A percentile compares a stretch with the other conserved stretches of the same genome.
These are phyloP conservation scores for Danio aesculapii DNA, from an alignment of 2,797 vertebrate genomes.

Conservation along the genomic window DNA sequence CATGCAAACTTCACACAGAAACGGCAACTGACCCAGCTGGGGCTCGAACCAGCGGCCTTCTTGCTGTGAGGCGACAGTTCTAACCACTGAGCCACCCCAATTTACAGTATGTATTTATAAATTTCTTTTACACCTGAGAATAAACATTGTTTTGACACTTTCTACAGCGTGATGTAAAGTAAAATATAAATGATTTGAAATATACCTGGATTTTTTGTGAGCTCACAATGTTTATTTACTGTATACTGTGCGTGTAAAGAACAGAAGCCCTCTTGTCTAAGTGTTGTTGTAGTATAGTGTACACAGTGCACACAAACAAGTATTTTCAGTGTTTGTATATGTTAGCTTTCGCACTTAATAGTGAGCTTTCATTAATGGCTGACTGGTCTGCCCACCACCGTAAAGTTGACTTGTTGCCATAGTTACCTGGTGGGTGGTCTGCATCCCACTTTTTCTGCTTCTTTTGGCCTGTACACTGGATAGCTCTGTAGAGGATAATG, in stretches of 20 bases:
- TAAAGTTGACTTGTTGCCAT: slow-evolving; percentile 40
- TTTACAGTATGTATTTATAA: too few relatives aligned
- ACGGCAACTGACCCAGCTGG: too few relatives aligned
- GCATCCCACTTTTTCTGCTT: slow-evolving; percentile 11
- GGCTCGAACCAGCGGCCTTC: too few relatives aligned
- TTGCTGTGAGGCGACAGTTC: too few relatives aligned
- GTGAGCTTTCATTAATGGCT: background rate
- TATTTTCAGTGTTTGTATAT: background rate
- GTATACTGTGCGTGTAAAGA: background rate
- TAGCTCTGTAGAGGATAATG: background rate
- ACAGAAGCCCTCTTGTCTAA: background rate
- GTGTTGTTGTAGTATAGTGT: background rate
- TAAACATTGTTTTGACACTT: too few relatives aligned
- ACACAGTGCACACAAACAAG: background rate
- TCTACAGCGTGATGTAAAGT: too few relatives aligned
- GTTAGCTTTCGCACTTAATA: background rate
- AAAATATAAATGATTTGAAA: background rate
- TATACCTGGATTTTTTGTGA: background rate
- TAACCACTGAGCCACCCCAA: too few relatives aligned
- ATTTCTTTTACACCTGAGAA: too few relatives aligned
- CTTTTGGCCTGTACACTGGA: background rate
- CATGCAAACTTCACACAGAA: too few relatives aligned
- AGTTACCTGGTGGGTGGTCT: slow-evolving; percentile 42
- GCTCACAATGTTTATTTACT: background rate
- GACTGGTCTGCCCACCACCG: slow-evolving; percentile 4